These are phyloP conservation scores for Cryptotermes secundus DNA, from an alignment of 1,140 invertebrate species.

Conservation along the genomic window DNA sequence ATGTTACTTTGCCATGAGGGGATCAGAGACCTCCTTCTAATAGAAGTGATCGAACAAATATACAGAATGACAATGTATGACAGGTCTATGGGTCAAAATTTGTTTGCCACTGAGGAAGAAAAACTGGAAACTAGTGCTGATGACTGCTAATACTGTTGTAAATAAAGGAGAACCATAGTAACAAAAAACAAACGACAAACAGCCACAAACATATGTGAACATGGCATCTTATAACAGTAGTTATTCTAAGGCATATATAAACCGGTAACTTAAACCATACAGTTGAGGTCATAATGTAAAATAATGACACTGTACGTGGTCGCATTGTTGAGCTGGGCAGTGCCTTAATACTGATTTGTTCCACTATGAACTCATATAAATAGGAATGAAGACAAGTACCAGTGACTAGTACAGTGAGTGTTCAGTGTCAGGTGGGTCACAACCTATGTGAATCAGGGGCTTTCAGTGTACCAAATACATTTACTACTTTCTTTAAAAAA, in stretches of 20 bases:
- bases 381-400: neutral
- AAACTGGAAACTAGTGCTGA: no score
- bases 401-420: neutral
- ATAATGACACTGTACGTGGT: neutral
- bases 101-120: no score
- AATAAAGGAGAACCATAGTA: neutral
- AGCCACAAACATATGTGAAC: neutral
- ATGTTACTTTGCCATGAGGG: no score
- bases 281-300: neutral
- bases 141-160: no score
- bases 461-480: no score
- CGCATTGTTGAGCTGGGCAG: neutral
- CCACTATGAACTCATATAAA: conserved; percentile 12
- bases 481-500: no score
- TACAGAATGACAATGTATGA: no score
- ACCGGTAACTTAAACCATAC: neutral
- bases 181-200: neutral
- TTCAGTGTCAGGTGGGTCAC: neutral
- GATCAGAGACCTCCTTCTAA: no score
- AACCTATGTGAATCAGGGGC: no score
- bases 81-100: no score
- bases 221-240: neutral
- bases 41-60: no score
- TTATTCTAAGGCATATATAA: conserved; percentile 2
- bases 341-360: conserved; percentile 27